Evolutionary conservation across 2,113 vertebrate species (phyloP).

Genomic region (Furnarius figulus): DNA sequence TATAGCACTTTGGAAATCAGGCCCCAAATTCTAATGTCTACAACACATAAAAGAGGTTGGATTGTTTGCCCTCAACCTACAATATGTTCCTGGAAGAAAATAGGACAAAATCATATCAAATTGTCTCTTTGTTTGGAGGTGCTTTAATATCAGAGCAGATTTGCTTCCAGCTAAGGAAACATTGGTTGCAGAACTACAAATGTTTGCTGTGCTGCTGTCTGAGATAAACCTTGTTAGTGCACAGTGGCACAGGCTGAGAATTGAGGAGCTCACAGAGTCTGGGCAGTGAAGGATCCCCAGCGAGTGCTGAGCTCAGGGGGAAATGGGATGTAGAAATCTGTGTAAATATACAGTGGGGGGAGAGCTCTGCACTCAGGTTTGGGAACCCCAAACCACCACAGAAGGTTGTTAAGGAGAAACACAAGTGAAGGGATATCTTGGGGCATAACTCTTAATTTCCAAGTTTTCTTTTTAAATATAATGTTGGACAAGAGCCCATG

Average conservation of each 20-base stretch:
- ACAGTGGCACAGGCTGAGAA: neutral
- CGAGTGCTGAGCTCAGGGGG: neutral
- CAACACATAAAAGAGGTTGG: neutral
- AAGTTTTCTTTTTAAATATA: neutral
- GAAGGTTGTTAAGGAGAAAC: neutral
- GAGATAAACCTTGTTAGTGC: constrained; percentile 8
- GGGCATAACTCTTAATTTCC: neutral
- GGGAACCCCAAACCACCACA: neutral
- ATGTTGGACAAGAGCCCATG: neutral
- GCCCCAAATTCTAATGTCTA: neutral
- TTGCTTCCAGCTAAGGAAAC: constrained; percentile 35
- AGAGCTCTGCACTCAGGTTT: neutral
- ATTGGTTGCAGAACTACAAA: constrained; percentile 2
- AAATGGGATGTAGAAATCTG: neutral
- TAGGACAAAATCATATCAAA: neutral
- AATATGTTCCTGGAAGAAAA: neutral
- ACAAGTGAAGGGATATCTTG: neutral
- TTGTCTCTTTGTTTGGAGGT: neutral
- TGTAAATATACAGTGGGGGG: neutral
- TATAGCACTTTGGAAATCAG: neutral
- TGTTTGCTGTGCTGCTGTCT: neutral
- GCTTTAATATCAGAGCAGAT: neutral
- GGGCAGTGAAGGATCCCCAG: neutral
- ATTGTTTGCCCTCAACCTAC: neutral
- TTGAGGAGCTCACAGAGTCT: neutral